Evolutionary conservation across 2,797 vertebrate genomes (phyloP).

Genomic region (Hafferia zeledoni): DNA sequence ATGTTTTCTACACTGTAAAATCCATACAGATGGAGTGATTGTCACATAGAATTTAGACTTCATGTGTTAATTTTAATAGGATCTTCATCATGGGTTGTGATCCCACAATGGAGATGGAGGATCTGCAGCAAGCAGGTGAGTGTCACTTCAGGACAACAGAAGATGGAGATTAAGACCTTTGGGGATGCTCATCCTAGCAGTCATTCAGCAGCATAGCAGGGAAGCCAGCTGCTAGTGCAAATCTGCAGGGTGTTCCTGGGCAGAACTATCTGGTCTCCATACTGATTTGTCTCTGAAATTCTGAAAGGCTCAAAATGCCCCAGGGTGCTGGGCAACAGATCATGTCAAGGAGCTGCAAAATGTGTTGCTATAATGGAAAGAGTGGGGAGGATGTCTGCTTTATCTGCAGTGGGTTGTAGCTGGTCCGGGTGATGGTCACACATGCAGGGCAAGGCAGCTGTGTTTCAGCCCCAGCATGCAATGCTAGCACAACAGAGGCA

Average conservation of each 20-base stretch:
- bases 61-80: neutral
- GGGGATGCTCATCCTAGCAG: neutral
- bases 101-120: accelerated
- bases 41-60: neutral
- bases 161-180: neutral
- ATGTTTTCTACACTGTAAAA: neutral
- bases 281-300: neutral
- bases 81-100: accelerated
- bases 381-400: neutral
- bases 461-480: neutral
- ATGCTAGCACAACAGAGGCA: neutral
- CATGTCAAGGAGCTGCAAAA: neutral
- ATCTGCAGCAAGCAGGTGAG: neutral
- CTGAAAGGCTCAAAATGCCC: neutral
- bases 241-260: neutral
- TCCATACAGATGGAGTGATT: neutral
- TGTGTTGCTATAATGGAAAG: neutral
- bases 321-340: neutral
- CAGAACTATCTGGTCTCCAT: neutral
- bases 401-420: neutral
- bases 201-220: neutral
- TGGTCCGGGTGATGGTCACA: neutral
- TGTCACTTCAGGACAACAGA: neutral
- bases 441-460: neutral
- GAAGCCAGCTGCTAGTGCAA: neutral